Evolutionary conservation across 2,888 invertebrate species (phyloP), one percentile per base, ranked within the genome.

Genomic region (Anorthoa munda): DNA sequence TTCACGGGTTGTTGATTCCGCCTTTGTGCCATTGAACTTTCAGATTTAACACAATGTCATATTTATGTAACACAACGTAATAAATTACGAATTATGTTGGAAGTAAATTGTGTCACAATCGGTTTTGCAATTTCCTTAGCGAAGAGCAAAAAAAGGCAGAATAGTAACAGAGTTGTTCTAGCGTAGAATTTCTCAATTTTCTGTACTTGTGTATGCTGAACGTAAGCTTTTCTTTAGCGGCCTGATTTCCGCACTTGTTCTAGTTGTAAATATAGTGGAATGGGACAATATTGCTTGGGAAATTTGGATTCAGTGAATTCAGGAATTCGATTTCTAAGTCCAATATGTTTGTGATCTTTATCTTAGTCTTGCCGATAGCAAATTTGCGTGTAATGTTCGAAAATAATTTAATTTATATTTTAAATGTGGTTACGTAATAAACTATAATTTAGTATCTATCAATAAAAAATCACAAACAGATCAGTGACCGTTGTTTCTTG

Each of bases 61-160:
- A 83, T 85, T 86, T 88, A 80, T 85, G 81, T 88, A 89, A 89
- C 83, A 77, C 66, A 82, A 78, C 81, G 87, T 88, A 87, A 89
- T 82, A 76, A 86, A 84, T 84, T 78, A 73, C 23, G 72, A 80
- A 79, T 85, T 76, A 75, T 81, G 67, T 73, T 60, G 39, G 48
- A 39, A 73, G 67, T 66, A 81, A 85, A 86, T 79, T 88, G 86
- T 86, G 87, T 78, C 85, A 84, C 65, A 79, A 67, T 71, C 55
- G 60, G 72, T 87, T 81, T 86, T 83, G 86, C 51, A 87, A 87
- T 84, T 84, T 81, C 66, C 72, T 78, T 50, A 45, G 23, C 39
- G 18, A 17, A 68, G 50, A 60, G 51, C 56, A 79, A 81, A 83
- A 80, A 81, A 77, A 45, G 56, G 46, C 23, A 15, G 26, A 55